A percentile compares a stretch with the other conserved stretches of the same genome.
Evolutionary conservation across 2,888 invertebrate species (phyloP).

Genomic region (Arrhopalites spinosus): DNA sequence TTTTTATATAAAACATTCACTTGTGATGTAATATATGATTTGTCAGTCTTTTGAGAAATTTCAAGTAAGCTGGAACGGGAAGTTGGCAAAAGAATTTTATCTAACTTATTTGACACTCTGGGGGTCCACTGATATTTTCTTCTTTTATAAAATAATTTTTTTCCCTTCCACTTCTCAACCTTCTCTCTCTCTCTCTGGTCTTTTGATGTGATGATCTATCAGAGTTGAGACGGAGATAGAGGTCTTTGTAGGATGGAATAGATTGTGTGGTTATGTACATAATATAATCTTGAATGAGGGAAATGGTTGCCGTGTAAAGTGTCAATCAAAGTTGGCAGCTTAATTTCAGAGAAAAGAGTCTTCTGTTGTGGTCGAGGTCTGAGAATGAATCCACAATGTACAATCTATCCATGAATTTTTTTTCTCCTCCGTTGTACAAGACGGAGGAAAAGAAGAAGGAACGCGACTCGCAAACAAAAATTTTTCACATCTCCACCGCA

Average conservation of each 20-base stretch:
- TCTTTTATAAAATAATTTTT: background rate
- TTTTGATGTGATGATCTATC: slow-evolving; percentile 32
- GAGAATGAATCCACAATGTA: background rate
- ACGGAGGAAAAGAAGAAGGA: slow-evolving; percentile 10
- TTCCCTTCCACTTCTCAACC: background rate
- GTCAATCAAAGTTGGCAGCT: slow-evolving; percentile 49
- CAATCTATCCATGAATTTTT: no score
- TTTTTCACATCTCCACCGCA: slow-evolving; percentile 16
- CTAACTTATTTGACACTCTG: slow-evolving; percentile 38
- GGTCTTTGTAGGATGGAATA: slow-evolving; percentile 24
- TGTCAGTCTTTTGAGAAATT: slow-evolving; percentile 7
- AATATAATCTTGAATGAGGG: slow-evolving; percentile 30
- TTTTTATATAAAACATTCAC: background rate
- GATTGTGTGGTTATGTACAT: no score
- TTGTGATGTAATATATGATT: background rate
- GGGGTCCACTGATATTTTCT: slow-evolving; percentile 35
- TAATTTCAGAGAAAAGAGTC: slow-evolving; percentile 40
- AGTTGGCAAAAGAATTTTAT: slow-evolving; percentile 23
- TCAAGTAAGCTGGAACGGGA: slow-evolving; percentile 14
- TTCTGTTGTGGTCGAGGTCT: slow-evolving; percentile 25
- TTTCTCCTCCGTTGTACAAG: background rate
- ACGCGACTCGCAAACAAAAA: slow-evolving; percentile 33
- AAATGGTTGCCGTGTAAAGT: slow-evolving; percentile 39
- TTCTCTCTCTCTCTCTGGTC: background rate
- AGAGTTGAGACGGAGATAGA: slow-evolving; percentile 25